Evolutionary conservation across 1,140 invertebrate species (phyloP).

Genomic region (Drosophila ananassae): DNA sequence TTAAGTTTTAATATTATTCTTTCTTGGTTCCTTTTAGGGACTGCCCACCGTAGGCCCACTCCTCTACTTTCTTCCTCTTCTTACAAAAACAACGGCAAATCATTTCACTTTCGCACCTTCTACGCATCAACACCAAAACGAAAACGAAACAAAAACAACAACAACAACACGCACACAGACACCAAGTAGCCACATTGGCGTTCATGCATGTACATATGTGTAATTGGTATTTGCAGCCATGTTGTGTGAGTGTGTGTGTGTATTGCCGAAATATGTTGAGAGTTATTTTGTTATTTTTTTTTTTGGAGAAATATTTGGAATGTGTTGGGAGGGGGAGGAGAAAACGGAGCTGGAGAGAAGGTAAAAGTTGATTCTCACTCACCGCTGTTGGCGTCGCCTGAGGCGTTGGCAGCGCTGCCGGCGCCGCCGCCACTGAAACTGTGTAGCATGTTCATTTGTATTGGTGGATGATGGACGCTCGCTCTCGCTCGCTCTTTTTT

Average conservation of each 20-base stretch:
- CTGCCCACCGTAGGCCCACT: conserved; percentile 22
- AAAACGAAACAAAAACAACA: conserved; percentile 21
- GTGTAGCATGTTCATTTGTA: conserved; percentile 80
- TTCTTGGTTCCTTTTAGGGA: conserved; percentile 11
- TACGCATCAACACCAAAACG: conserved; percentile 56
- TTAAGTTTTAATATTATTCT: neutral
- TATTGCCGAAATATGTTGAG: conserved; percentile 30
- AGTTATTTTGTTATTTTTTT: conserved; percentile 26
- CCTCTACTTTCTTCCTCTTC: neutral
- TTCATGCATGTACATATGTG: conserved; percentile 21
- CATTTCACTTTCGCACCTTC: conserved; percentile 77
- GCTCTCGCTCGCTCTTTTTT: conserved; percentile 8
- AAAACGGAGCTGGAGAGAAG: conserved; percentile 2
- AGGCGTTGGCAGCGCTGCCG: conserved; percentile 55
- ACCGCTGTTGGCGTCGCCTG: conserved; percentile 73
- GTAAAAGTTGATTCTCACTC: conserved; percentile 61
- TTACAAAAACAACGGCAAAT: conserved; percentile 48
- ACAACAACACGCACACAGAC: conserved; percentile 20
- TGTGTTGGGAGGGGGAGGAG: neutral
- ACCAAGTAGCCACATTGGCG: conserved; percentile 18
- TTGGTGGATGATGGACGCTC: conserved; percentile 35
- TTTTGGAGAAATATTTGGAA: neutral
- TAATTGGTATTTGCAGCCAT: conserved; percentile 27
- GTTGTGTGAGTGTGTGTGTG: conserved; percentile 1
- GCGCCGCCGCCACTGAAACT: conserved; percentile 73